Evolutionary conservation across 2,797 vertebrate genomes (phyloP).

Genomic region (Onychomys arenicola): DNA sequence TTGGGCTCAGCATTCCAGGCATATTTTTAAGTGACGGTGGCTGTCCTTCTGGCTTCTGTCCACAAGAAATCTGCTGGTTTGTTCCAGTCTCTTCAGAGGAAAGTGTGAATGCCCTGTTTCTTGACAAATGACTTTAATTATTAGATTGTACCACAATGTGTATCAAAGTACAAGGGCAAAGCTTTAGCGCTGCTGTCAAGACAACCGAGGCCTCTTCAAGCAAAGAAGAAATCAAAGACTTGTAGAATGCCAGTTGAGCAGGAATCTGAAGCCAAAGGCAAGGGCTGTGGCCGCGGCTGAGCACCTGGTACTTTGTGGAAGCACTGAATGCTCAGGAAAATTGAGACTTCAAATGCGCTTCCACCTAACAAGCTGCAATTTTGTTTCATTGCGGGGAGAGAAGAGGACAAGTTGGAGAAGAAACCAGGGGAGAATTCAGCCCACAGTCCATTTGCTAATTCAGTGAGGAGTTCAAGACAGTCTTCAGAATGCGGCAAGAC

Average conservation of each 20-base stretch:
- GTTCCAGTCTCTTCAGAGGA: constrained; percentile 83
- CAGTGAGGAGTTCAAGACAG: constrained; percentile 94
- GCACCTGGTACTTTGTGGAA: constrained; percentile 92
- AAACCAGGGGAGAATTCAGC: constrained; percentile 88
- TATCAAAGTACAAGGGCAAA: constrained; percentile 87
- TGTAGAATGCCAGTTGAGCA: constrained; percentile 91
- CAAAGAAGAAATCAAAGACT: constrained; percentile 93
- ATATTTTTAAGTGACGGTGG: constrained; percentile 46
- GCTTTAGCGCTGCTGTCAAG: constrained; percentile 90
- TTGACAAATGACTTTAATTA: constrained; percentile 85
- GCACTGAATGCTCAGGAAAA: constrained; percentile 91
- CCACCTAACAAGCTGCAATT: constrained; percentile 93
- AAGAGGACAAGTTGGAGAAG: constrained; percentile 84
- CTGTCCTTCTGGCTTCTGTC: constrained; percentile 66
- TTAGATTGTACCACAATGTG: constrained; percentile 85
- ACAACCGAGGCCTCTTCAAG: constrained; percentile 91
- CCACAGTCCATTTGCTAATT: constrained; percentile 89
- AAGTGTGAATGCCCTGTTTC: constrained; percentile 84
- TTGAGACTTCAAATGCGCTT: constrained; percentile 97
- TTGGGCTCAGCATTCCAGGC: constrained; percentile 54
- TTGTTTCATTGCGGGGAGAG: constrained; percentile 89
- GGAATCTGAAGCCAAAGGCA: constrained; percentile 90
- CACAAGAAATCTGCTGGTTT: constrained; percentile 75
- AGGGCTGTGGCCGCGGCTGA: constrained; percentile 88
- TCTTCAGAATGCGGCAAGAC: constrained; percentile 95